phyloP scores from a whole-genome alignment of 2,888 invertebrate genomes.

The Emmelina monodactyla region DNA sequence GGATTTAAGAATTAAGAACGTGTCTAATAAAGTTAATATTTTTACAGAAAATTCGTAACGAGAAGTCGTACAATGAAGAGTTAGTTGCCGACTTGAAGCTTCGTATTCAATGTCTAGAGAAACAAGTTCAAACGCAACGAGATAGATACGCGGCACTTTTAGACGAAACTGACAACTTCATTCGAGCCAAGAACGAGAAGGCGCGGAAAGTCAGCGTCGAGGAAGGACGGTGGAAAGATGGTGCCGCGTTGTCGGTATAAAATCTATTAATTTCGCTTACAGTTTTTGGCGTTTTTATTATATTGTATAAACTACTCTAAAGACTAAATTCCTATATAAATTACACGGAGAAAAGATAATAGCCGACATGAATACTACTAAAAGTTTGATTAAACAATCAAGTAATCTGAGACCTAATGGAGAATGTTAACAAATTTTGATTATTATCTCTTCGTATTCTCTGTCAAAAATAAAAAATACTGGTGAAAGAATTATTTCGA shows the following conservation, averaged over 20 bases:
- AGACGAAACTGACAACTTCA: constrained; percentile 81
- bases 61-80: constrained; percentile 46
- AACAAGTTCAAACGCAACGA: constrained; percentile 79
- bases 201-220: constrained; percentile 36
- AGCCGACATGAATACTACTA: too few relatives aligned
- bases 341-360: too few relatives aligned
- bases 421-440: too few relatives aligned
- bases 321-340: too few relatives aligned
- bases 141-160: constrained; percentile 79
- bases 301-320: too few relatives aligned
- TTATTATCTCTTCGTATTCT: too few relatives aligned
- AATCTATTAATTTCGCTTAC: neutral
- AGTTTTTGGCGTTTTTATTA: neutral
- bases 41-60: constrained; percentile 40
- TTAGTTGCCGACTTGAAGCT: constrained; percentile 36
- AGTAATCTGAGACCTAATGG: too few relatives aligned
- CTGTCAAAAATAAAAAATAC: too few relatives aligned
- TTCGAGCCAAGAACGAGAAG: constrained; percentile 58
- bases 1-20: neutral
- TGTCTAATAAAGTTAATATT: too few relatives aligned
- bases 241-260: constrained; percentile 28
- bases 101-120: constrained; percentile 64
- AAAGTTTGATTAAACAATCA: too few relatives aligned
- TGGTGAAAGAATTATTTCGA: too few relatives aligned
- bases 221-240: constrained; percentile 34